Conservation (phyloP, 1,140 invertebrate genomes). For the Camponotus vicinus region DNA sequence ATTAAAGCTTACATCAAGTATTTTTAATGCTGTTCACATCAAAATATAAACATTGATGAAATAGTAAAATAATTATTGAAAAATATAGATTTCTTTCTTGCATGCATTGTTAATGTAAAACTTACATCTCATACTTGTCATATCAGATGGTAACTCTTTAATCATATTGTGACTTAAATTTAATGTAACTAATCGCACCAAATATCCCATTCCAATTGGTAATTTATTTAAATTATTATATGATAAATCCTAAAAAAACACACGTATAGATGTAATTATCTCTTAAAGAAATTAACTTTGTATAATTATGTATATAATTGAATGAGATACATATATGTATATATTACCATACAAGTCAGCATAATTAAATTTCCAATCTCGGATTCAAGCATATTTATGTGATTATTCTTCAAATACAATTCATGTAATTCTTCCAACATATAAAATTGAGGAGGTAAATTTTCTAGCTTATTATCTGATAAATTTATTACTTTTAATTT, state of each 20-base stretch:
- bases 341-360: slow-evolving; percentile 89
- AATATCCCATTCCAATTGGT: slow-evolving; percentile 87
- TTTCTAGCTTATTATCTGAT: slow-evolving; percentile 91
- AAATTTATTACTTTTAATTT: slow-evolving; percentile 92
- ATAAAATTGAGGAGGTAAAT: slow-evolving; percentile 89
- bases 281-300: background rate
- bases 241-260: slow-evolving; percentile 87
- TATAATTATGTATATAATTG: background rate
- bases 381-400: slow-evolving; percentile 87
- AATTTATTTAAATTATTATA: slow-evolving; percentile 87
- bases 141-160: slow-evolving; percentile 87
- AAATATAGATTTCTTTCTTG: slow-evolving; percentile 51
- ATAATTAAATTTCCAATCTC: slow-evolving; percentile 91
- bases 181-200: slow-evolving; percentile 87
- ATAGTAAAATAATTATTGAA: slow-evolving; percentile 2
- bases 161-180: slow-evolving; percentile 88
- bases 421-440: slow-evolving; percentile 89
- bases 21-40: slow-evolving; percentile 85
- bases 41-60: slow-evolving; percentile 16
- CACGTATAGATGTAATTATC: slow-evolving; percentile 19
- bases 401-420: slow-evolving; percentile 90
- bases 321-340: background rate
- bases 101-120: slow-evolving; percentile 37
- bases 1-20: slow-evolving; percentile 88
- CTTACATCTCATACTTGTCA: slow-evolving; percentile 87